Conservation (phyloP, 2,113 vertebrate species). For the Cygnus buccinator region DNA sequence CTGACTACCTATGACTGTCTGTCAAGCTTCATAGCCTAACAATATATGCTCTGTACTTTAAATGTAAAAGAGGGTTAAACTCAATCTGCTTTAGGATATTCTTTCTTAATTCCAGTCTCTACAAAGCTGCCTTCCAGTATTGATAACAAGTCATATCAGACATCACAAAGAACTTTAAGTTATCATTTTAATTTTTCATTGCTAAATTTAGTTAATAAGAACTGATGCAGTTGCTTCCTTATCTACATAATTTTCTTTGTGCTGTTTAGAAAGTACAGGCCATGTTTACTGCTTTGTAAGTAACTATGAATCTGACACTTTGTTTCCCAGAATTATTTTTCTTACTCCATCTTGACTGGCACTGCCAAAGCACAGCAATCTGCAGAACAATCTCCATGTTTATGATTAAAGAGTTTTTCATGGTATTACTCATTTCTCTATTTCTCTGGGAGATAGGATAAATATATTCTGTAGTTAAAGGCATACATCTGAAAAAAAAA, state of each 20-base stretch:
- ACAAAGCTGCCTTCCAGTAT: background rate
- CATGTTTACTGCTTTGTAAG: background rate
- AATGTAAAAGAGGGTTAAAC: background rate
- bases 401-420: constrained; percentile 35
- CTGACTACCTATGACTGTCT: background rate
- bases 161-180: background rate
- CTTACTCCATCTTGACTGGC: constrained; percentile 31
- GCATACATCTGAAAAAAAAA: background rate
- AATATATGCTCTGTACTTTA: background rate
- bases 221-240: background rate
- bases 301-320: background rate
- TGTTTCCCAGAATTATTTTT: constrained; percentile 20
- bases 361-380: constrained; percentile 25
- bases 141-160: background rate
- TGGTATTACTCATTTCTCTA: constrained; percentile 48
- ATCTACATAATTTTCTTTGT: background rate
- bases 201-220: background rate
- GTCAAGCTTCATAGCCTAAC: background rate
- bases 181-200: background rate
- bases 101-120: background rate
- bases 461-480: constrained; percentile 45
- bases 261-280: background rate
- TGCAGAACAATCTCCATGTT: constrained; percentile 32
- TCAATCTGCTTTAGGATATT: background rate
- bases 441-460: constrained; percentile 37